Percentiles rank a stretch among this genome's conserved stretches.
phyloP scores from a whole-genome alignment of 2,113 vertebrate species.

The Nettapus auritus region DNA sequence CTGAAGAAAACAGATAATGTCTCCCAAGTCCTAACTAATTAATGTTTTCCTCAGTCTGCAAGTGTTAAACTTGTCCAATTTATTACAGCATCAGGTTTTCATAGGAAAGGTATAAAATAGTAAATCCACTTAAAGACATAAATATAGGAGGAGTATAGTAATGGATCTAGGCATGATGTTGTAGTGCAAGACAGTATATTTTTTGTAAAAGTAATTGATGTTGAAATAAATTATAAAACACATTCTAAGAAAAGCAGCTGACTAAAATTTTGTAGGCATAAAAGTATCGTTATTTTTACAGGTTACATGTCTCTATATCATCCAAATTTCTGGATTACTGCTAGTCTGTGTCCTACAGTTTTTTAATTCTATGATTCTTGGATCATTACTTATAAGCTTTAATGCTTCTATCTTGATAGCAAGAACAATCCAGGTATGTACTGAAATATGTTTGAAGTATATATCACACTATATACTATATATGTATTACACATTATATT shows the following conservation, averaged over 20 bases:
- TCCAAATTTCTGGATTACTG: constrained; percentile 87
- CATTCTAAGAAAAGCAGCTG: not conserved
- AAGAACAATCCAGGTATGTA: constrained; percentile 87
- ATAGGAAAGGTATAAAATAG: not conserved
- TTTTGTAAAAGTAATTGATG: not conserved
- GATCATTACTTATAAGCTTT: constrained; percentile 93
- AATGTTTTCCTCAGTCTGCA: not conserved
- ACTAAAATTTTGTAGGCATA: not conserved
- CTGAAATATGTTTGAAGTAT: not conserved
- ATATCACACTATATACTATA: not conserved
- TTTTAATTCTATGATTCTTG: constrained; percentile 95
- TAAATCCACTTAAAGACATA: not conserved
- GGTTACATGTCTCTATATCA: constrained; percentile 86
- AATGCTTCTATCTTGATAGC: constrained; percentile 86
- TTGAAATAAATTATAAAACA: not conserved
- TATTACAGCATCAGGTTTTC: not conserved
- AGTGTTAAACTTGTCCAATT: not conserved
- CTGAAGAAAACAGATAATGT: not conserved
- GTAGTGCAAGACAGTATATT: not conserved
- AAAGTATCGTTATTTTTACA: constrained; percentile 62
- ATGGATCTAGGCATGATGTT: not conserved
- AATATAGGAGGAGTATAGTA: not conserved
- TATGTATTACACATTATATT: no score
- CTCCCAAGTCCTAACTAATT: not conserved
- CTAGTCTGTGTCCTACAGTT: constrained; percentile 93